Base-by-base conservation (phyloP, 2,113 vertebrate genomes). In the Poeciliopsis retropinna region DNA sequence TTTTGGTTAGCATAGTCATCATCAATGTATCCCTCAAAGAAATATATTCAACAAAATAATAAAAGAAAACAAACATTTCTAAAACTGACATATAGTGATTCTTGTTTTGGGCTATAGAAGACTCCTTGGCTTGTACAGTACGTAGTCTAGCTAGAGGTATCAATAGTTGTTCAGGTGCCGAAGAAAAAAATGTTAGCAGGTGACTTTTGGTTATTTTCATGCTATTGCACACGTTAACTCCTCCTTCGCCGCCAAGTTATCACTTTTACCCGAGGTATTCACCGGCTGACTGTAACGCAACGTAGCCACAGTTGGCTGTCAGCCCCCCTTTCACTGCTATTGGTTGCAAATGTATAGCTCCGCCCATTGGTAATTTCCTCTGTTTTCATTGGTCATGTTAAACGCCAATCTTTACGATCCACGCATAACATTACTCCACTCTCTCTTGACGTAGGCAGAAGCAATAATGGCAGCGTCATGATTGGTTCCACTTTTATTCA, bases 401-500 rank as follows among this genome's bases (percentile, higher is more conserved):
- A 0, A 2, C 12, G 72, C 76, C 76, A 73, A 15, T 72, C 30
- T 44, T 11, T 7, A 1, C 2, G 51, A n/a, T 1, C 31, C 60
- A 47, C 88, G 14, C 87, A 81, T 79, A 81, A 14, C 8, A 17
- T 1, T 6, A 5, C n/a, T 37, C 67, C 78, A 84, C 66, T 72
- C 68, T 32, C 13, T 76, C 44, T 22, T 81, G 85, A 85, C 47
- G 83, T 85, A 72, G 67, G 8, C 1, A 32, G 82, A 73, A 41
- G 61, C 51, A 47, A 11, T 68, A 34, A 65, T 27, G 13, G 12
- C 22, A 29, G 74, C 28, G 10, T 22, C 6, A 0, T 39, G 61
- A 64, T 72, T 31, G 60, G 60, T 60, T 4, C 69, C 70, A 30
- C 28, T 2, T 0, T 9, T n/a, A 95, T 91, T 94, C 94, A 83